Base-by-base conservation (phyloP, 2,888 invertebrate genomes). In the Villa cingulata region DNA sequence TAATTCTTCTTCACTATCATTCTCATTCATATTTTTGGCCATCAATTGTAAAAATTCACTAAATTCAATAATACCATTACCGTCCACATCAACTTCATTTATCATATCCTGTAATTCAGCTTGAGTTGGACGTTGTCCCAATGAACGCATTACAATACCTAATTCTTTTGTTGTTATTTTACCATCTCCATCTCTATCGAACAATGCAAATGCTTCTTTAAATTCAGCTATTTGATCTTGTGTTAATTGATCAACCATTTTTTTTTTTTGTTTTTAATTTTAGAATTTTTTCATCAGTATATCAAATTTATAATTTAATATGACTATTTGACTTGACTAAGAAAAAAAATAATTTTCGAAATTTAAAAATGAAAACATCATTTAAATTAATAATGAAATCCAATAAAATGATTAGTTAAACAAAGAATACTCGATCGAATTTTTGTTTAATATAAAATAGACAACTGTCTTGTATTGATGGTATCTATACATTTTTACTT, bases 71-170 rank as follows among this genome's bases (percentile, higher is more conserved):
- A 90, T 92, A 62, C 96, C 96, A 72, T 94, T 95, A 62, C 92
- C 94, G 54, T 46, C 16, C 16, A 68, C 68, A 74, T 97, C 97
- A 63, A 97, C 96, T 79, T 98, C 97, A 75, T 96, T 96, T 77
- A 98, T 97, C 96, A 97, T 97, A 72, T 97, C 97, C 74, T 96
- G 96, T 57, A 97, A 81, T 74, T 97, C 97, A 51, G 95, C 94
- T 76, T 97, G 96, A 70, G 97, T 96, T 71, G 97, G 96, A 77
- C 96, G 97, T 77, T 96, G 96, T 63, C 96, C 97, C 70, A 97
- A 78, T 58, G 95, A 95, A 70, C 95, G 77, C 95, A 96, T 96
- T 61, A 97, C 96, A 65, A 95, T 96, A 65, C 96, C 97, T 78
- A 97, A 79, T 77, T 97, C 96, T 80, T 94, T 95, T 72, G 96